A percentile compares a stretch with the other conserved stretches of the same genome.
Conservation (phyloP, 2,888 invertebrate genomes). For the Tenthredo mesomela region DNA sequence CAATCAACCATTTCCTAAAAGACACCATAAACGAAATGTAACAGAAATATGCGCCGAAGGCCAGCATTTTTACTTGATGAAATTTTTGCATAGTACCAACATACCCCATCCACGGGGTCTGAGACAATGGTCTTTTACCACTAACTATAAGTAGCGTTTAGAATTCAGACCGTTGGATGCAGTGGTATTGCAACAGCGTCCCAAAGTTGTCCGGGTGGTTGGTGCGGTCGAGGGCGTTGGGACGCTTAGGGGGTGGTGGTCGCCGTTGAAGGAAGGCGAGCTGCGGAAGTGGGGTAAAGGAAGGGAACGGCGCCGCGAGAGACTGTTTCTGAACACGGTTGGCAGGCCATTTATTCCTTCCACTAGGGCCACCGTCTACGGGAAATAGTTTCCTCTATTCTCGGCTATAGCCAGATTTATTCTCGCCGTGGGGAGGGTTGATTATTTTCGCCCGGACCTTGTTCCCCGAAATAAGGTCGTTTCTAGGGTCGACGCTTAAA, state of each 20-base stretch:
- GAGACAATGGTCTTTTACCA: background rate
- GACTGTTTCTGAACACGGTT: slow-evolving; percentile 63
- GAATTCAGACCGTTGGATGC: slow-evolving; percentile 45
- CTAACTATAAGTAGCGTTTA: slow-evolving; percentile 41
- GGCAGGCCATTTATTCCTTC: slow-evolving; percentile 66
- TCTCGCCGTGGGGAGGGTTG: slow-evolving; percentile 58
- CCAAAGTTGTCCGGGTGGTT: slow-evolving; percentile 41
- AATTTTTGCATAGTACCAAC: background rate
- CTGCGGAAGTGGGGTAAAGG: background rate
- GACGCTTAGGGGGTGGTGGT: slow-evolving; percentile 42
- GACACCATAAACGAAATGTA: background rate
- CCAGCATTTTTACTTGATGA: background rate
- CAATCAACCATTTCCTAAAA: background rate
- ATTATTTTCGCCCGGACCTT: slow-evolving; percentile 62
- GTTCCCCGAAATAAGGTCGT: slow-evolving; percentile 57
- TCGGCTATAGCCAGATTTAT: slow-evolving; percentile 66
- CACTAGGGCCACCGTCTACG: slow-evolving; percentile 62
- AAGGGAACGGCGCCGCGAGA: slow-evolving; percentile 45
- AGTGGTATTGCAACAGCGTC: slow-evolving; percentile 35
- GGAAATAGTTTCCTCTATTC: slow-evolving; percentile 61
- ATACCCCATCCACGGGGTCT: background rate
- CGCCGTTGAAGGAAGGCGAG: background rate
- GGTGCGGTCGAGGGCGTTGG: slow-evolving; percentile 35
- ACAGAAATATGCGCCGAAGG: background rate
- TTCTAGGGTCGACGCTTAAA: slow-evolving; percentile 59